These are phyloP conservation scores for Batillaria attramentaria DNA, from an alignment of 1,140 invertebrate species.

Conservation along the genomic window DNA sequence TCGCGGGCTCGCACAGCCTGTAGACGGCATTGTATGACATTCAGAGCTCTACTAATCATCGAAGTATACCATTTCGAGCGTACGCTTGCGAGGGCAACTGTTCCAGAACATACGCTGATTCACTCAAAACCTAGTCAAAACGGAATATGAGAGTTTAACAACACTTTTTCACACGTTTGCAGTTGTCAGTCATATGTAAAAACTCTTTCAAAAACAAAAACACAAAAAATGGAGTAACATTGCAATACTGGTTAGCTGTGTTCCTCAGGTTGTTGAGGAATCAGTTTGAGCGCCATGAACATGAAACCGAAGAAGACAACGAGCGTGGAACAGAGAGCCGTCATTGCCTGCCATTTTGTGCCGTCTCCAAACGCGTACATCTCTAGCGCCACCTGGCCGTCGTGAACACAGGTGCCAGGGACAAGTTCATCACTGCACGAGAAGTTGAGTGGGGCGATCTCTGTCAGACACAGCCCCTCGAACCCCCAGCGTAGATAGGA, in stretches of 20 bases:
- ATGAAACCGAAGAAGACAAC: slow-evolving; percentile 54
- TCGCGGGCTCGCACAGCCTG: too few relatives aligned
- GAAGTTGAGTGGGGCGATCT: slow-evolving; percentile 54
- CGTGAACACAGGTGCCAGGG: slow-evolving; percentile 46
- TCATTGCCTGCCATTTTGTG: slow-evolving; percentile 46
- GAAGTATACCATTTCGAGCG: too few relatives aligned
- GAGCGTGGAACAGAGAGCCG: slow-evolving; percentile 49
- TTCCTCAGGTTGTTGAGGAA: slow-evolving; percentile 61
- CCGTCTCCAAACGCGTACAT: slow-evolving; percentile 55
- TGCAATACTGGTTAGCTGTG: slow-evolving; percentile 19
- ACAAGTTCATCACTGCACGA: slow-evolving; percentile 35
- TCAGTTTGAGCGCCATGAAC: slow-evolving; percentile 54
- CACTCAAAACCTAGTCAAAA: too few relatives aligned
- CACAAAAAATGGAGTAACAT: background rate
- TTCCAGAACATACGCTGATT: too few relatives aligned
- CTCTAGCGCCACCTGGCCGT: slow-evolving; percentile 51
- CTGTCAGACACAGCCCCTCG: slow-evolving; percentile 53
- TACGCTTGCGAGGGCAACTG: too few relatives aligned
- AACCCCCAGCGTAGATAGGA: slow-evolving; percentile 65
- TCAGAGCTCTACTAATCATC: too few relatives aligned
- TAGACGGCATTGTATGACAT: too few relatives aligned
- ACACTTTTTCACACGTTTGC: too few relatives aligned
- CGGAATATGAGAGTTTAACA: too few relatives aligned
- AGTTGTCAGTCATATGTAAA: background rate
- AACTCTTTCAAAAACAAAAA: background rate